These are phyloP conservation scores for Percopsis omiscomaycus DNA, from an alignment of 2,797 vertebrate genomes.

Conservation along the genomic window DNA sequence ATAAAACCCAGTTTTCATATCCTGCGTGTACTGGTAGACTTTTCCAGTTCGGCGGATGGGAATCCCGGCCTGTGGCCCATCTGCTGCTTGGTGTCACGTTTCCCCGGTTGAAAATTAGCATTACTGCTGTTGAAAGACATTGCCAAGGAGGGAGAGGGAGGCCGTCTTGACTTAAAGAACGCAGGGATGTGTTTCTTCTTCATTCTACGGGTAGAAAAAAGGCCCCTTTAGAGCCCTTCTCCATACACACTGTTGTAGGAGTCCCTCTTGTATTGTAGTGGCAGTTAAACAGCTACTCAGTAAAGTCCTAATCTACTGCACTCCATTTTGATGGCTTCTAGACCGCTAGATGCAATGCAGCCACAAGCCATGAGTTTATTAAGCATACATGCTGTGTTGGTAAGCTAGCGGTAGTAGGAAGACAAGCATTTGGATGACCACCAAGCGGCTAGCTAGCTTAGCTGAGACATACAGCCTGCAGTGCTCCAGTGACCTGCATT, in stretches of 20 bases:
- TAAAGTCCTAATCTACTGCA: constrained; percentile 5
- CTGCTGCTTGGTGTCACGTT: constrained; percentile 57
- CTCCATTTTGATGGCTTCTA: constrained; percentile 37
- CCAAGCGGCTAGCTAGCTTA: constrained; percentile 10
- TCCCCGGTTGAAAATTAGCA: constrained; percentile 51
- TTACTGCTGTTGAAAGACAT: constrained; percentile 51
- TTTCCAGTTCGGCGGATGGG: constrained; percentile 37
- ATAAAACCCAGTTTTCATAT: constrained; percentile 17
- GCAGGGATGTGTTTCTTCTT: constrained; percentile 3
- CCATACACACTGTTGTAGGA: neutral
- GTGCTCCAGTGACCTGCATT: constrained; percentile 67
- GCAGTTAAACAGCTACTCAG: constrained; percentile 4
- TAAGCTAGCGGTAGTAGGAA: constrained; percentile 4
- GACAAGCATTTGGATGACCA: neutral
- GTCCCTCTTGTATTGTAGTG: constrained; percentile 30
- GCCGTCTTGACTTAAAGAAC: neutral
- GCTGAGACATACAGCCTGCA: constrained; percentile 26
- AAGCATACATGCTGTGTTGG: neutral
- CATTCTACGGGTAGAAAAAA: neutral
- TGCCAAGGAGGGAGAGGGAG: constrained; percentile 21
- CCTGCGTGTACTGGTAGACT: constrained; percentile 32
- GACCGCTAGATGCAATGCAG: neutral
- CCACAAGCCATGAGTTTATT: neutral
- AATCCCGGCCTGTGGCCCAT: constrained; percentile 48
- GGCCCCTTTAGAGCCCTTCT: constrained; percentile 7